Base-by-base conservation (phyloP, 2,888 invertebrate species). In the Troglohyphantes excavatus region DNA sequence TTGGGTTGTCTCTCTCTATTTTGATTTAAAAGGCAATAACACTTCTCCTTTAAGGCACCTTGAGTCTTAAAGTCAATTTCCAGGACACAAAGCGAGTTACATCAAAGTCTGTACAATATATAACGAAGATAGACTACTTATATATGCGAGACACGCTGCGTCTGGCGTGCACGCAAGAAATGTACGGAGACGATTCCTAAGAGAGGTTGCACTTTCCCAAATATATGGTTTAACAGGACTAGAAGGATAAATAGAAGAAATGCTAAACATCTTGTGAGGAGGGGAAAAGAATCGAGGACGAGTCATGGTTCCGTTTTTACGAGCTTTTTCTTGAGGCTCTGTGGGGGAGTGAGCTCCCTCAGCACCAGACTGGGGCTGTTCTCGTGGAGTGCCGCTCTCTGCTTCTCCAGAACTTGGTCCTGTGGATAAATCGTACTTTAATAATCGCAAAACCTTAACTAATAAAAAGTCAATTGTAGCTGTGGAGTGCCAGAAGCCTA, bases 141-240 rank as follows among this genome's bases (percentile, higher is more conserved):
- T 39, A 70, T 33, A 70, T 39, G 13, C 33, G 33, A 68, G 23
- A 39, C 9, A 33, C 9, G 33, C 33, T 6, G n/a, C n/a, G n/a
- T n/a, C n/a, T n/a, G n/a, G n/a, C n/a, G n/a, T n/a, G n/a, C 3
- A 33, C 9, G 33, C 33, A 9, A 33, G 33, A 33, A n/a, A 33
- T 9, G 33, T 33, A 33, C 0, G 26, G 7, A 26, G 9, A 65
- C 23, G 26, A 26, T 26, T 23, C 21, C n/a, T 21, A 17, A 23
- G 6, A n/a, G 13, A 39, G 33, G 78, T 85, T 85, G 85, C 85
- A 85, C 85, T 78, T 67, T 61, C 85, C 85, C 85, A 68, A 70
- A 73, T 39, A 63, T 27, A 63, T 7, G 61, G 76, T 23, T 61
- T 29, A 39, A 67, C 68, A 59, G 39, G 85, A 85, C 85, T 85